These are phyloP conservation scores for Caenorhabditis tropicalis DNA, from an alignment of 1,140 invertebrate species.

Conservation along the genomic window DNA sequence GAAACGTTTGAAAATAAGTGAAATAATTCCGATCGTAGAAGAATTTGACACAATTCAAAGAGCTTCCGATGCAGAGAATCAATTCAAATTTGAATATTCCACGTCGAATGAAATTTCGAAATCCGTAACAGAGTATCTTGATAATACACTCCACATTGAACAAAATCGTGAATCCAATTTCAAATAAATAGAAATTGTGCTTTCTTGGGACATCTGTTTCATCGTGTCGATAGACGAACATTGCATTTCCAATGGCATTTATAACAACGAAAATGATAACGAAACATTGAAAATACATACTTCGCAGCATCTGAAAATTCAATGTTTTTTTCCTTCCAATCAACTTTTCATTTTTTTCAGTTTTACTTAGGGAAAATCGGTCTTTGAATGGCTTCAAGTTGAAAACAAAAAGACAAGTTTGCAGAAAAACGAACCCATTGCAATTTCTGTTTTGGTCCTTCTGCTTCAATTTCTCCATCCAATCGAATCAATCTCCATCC, in stretches of 20 bases:
- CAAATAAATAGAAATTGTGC: constrained; percentile 88
- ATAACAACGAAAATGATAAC: constrained; percentile 91
- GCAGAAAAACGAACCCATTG: constrained; percentile 42
- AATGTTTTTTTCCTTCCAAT: no score
- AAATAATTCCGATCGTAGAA: constrained; percentile 87
- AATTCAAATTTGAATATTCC: constrained; percentile 98
- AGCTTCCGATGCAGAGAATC: constrained; percentile 90
- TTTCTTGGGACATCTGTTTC: constrained; percentile 78
- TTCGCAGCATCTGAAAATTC: constrained; percentile 79
- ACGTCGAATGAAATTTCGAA: constrained; percentile 90
- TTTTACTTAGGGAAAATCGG: no score
- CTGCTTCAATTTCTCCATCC: constrained; percentile 73
- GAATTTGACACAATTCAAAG: constrained; percentile 88
- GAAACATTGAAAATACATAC: constrained; percentile 83
- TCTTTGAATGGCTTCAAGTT: neutral
- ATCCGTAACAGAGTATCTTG: constrained; percentile 96
- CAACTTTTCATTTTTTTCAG: no score
- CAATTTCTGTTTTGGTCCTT: constrained; percentile 51
- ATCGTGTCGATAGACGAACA: constrained; percentile 93
- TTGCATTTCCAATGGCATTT: constrained; percentile 92
- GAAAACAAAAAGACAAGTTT: neutral
- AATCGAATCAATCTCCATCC: constrained; percentile 65
- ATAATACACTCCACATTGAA: constrained; percentile 93
- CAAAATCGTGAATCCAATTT: constrained; percentile 80
- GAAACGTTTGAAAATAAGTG: constrained; percentile 83